A percentile compares a stretch with the other conserved stretches of the same genome.
Conservation (phyloP, 2,888 invertebrate genomes). For the Cactoblastis cactorum region DNA sequence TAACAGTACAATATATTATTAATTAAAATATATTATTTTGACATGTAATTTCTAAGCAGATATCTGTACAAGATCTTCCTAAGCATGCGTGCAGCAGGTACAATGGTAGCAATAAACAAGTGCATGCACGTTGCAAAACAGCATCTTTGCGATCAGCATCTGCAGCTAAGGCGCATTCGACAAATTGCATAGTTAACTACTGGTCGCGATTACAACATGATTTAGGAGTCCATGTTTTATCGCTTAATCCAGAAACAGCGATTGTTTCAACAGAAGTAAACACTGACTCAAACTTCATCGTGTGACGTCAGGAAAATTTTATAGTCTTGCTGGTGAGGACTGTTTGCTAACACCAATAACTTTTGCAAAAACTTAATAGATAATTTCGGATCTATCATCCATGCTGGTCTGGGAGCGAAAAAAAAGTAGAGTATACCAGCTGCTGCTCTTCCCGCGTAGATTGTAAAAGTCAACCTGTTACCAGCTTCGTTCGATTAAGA, state of each 20-base stretch:
- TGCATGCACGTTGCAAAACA: not conserved
- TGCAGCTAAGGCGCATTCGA: not conserved
- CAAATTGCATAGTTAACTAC: constrained; percentile 6
- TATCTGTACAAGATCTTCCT: not conserved
- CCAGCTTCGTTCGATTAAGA: too few species aligned
- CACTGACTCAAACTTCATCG: not conserved
- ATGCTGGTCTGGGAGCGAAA: too few species aligned
- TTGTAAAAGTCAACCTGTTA: too few species aligned
- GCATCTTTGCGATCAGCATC: constrained; percentile 1
- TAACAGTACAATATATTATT: too few species aligned
- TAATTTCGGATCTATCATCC: too few species aligned
- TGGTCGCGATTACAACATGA: constrained; percentile 5
- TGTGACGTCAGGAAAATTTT: not conserved
- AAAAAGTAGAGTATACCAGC: too few species aligned
- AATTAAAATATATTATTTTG: too few species aligned
- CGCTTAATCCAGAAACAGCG: constrained; percentile 2
- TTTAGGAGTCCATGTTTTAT: constrained; percentile 8
- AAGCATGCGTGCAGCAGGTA: not conserved
- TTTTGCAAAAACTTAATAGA: too few species aligned
- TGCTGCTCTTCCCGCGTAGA: too few species aligned
- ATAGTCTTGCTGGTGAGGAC: too few species aligned
- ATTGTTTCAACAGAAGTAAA: not conserved
- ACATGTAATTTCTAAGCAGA: not conserved
- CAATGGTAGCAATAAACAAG: not conserved
- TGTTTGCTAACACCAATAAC: too few species aligned